Conservation (phyloP, 1,140 invertebrate genomes). For the Megathymus violae region DNA sequence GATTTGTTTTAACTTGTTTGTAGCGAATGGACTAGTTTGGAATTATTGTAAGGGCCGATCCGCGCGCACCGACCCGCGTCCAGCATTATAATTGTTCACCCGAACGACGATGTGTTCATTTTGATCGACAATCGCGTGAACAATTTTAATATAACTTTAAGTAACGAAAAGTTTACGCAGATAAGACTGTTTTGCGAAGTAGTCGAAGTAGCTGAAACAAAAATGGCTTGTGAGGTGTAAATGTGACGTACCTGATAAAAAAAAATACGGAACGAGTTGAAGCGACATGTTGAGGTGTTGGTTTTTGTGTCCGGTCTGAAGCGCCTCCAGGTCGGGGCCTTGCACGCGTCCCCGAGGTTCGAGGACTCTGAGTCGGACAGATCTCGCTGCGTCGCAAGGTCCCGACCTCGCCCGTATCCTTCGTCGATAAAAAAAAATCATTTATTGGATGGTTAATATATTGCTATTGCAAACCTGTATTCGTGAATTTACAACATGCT, state of each 20-base stretch:
- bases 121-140: constrained; percentile 19
- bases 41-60: constrained; percentile 55
- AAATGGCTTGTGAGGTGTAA: constrained; percentile 30
- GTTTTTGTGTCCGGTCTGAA: constrained; percentile 21
- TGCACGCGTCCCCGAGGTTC: background rate
- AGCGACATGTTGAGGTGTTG: constrained; percentile 5
- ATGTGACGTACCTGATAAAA: constrained; percentile 31
- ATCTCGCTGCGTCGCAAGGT: constrained; percentile 5
- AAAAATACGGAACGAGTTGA: constrained; percentile 17
- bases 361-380: constrained; percentile 1
- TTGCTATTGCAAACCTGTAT: constrained; percentile 32
- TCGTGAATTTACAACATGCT: constrained; percentile 30
- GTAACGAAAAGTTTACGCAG: constrained; percentile 28
- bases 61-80: constrained; percentile 38
- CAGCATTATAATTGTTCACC: constrained; percentile 22
- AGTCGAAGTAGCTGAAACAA: constrained; percentile 16
- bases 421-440: constrained; percentile 21
- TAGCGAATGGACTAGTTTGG: constrained; percentile 66
- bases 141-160: constrained; percentile 18
- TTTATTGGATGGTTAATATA: constrained; percentile 33
- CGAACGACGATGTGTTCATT: constrained; percentile 20
- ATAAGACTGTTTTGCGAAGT: constrained; percentile 32
- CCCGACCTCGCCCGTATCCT: constrained; percentile 8
- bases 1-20: constrained; percentile 69
- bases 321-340: background rate